Conservation (phyloP, 2,113 vertebrate species). For the Ictalurus punctatus region DNA sequence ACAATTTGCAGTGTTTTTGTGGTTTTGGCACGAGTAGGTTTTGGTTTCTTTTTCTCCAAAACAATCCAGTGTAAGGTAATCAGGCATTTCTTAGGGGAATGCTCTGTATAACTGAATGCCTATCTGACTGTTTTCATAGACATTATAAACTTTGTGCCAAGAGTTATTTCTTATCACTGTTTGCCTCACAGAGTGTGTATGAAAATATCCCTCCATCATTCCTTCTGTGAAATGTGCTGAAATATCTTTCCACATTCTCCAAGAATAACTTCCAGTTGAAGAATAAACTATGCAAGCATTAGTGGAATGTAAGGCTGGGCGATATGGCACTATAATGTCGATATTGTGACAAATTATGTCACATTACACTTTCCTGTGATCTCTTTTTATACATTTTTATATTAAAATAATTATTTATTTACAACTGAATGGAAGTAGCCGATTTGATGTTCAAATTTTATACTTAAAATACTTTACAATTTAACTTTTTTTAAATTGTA, state of each 20-base stretch:
- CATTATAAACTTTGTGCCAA: constrained; percentile 6
- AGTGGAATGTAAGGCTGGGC: not conserved
- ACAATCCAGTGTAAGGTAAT: not conserved
- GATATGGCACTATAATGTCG: too few species aligned
- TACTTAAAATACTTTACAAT: not conserved
- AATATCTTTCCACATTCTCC: not conserved
- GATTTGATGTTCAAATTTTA: not conserved
- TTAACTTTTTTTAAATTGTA: not conserved
- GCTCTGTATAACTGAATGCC: not conserved
- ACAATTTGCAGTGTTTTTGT: not conserved
- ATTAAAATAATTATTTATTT: not conserved
- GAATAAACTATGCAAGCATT: constrained; percentile 10
- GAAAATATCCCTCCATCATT: not conserved
- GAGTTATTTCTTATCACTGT: constrained; percentile 21
- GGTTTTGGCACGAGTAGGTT: not conserved
- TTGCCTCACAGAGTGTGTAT: not conserved
- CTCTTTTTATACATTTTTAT: not conserved
- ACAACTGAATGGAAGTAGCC: not conserved
- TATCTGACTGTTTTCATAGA: constrained; percentile 25
- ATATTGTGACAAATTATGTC: not conserved
- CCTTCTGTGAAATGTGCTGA: constrained; percentile 3
- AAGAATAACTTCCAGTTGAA: constrained; percentile 6
- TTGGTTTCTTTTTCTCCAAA: not conserved
- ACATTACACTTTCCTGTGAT: not conserved
- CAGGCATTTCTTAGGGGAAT: not conserved